Evolutionary conservation across 2,113 vertebrate genomes (phyloP).

Genomic region (Solea solea): DNA sequence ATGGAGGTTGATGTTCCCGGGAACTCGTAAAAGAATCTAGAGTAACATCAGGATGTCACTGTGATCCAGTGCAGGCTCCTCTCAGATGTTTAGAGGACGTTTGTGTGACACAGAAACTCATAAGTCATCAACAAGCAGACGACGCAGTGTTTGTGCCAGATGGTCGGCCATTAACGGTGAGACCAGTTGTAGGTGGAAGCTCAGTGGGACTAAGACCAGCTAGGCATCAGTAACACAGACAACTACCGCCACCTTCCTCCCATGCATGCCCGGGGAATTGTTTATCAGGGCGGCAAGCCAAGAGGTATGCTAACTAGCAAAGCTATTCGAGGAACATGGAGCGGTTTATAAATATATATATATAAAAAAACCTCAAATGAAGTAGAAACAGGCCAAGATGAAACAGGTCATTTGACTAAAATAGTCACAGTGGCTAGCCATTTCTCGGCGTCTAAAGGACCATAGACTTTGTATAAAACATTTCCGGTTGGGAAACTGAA

Average conservation of each 20-base stretch:
- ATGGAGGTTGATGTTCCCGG: conserved; percentile 29
- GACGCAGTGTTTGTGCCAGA: conserved; percentile 33
- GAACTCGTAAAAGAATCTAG: conserved; percentile 53
- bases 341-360: neutral
- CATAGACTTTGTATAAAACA: too few species aligned
- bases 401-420: neutral
- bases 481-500: too few species aligned
- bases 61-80: conserved; percentile 53
- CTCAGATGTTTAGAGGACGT: conserved; percentile 6
- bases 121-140: conserved; percentile 7
- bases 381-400: neutral
- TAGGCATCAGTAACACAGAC: neutral
- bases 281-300: neutral
- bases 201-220: neutral
- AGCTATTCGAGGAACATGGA: neutral
- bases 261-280: neutral
- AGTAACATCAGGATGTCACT: conserved; percentile 55
- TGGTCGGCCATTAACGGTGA: conserved; percentile 8
- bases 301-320: neutral
- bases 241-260: neutral
- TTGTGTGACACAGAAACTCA: conserved; percentile 19
- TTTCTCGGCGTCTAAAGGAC: too few species aligned
- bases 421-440: neutral
- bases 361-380: neutral
- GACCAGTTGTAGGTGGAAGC: neutral